A percentile compares a stretch with the other conserved stretches of the same genome.
These are phyloP conservation scores for Mizuhopecten yessoensis DNA, from an alignment of 1,140 invertebrate species.

Conservation along the genomic window DNA sequence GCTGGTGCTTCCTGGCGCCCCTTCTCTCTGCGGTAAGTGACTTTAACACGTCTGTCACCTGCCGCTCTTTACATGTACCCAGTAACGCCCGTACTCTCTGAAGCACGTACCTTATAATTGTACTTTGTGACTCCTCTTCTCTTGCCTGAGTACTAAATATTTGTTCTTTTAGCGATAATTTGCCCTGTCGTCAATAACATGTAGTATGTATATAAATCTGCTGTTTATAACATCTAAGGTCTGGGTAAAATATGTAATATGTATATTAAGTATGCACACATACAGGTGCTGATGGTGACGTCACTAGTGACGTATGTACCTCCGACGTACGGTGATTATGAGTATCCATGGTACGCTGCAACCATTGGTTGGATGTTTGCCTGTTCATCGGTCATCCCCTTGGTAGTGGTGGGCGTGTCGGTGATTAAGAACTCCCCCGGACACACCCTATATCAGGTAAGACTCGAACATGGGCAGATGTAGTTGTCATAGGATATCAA, in stretches of 20 bases:
- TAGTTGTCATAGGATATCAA: too few species aligned
- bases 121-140: too few species aligned
- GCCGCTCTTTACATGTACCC: too few species aligned
- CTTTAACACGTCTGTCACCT: neutral
- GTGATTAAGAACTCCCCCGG: neutral
- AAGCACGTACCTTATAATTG: too few species aligned
- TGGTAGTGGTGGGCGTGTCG: neutral
- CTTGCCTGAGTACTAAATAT: too few species aligned
- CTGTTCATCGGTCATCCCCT: neutral
- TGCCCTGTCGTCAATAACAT: too few species aligned
- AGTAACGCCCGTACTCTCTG: too few species aligned
- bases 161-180: too few species aligned
- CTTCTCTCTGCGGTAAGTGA: neutral
- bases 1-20: neutral
- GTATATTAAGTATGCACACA: too few species aligned
- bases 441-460: neutral
- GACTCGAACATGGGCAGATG: neutral
- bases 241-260: too few species aligned
- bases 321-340: neutral
- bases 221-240: too few species aligned
- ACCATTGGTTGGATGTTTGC: neutral
- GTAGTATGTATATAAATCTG: neutral
- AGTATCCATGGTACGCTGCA: neutral
- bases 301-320: constrained; percentile 25
- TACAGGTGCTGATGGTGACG: constrained; percentile 16